A percentile compares a stretch with the other conserved stretches of the same genome.
Evolutionary conservation across 2,888 invertebrate genomes (phyloP).

Genomic region (Liopterus haemorrhoidalis): DNA sequence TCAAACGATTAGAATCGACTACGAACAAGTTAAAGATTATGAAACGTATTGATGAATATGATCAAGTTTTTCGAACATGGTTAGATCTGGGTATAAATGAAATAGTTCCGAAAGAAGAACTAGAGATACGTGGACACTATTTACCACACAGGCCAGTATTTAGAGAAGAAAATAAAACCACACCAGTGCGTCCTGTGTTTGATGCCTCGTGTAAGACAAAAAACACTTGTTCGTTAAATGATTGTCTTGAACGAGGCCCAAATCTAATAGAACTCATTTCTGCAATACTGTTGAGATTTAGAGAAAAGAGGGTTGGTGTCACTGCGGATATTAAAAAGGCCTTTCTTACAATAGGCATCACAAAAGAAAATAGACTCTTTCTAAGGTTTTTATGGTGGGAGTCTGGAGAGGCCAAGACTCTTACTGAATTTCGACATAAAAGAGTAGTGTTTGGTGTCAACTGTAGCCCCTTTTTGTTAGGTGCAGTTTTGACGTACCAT

Average conservation of each 20-base stretch:
- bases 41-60: not conserved
- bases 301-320: not conserved
- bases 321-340: not conserved
- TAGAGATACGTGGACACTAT: not conserved
- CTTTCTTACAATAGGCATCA: not conserved
- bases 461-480: not conserved
- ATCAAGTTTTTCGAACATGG: constrained; percentile 1
- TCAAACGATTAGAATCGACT: not conserved
- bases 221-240: not conserved
- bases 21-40: not conserved
- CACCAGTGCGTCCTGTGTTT: not conserved
- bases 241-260: not conserved
- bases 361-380: not conserved
- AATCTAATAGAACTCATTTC: not conserved
- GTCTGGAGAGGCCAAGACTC: not conserved
- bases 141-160: not conserved
- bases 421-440: not conserved
- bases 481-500: not conserved
- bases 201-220: not conserved
- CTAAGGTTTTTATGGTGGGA: not conserved
- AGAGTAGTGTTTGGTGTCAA: not conserved
- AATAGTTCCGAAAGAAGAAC: too few species aligned
- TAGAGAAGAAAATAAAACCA: not conserved
- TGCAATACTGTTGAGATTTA: constrained; percentile 4
- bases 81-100: not conserved